Evolutionary conservation across 1,140 invertebrate species (phyloP).

Genomic region (Macrotrachela quadricornifera): DNA sequence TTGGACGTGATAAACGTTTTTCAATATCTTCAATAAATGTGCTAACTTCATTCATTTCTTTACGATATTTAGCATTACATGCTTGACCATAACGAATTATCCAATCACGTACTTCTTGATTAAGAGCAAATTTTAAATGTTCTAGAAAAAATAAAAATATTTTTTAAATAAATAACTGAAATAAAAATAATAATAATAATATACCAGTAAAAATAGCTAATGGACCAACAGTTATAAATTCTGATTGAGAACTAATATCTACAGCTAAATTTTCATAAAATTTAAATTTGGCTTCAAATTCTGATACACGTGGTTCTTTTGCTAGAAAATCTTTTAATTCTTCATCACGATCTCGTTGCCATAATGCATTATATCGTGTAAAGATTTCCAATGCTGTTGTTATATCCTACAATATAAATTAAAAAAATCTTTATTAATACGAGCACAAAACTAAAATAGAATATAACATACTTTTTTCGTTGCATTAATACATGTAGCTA

Average conservation of each 20-base stretch:
- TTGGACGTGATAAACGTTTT: slow-evolving; percentile 57
- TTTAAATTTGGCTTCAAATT: slow-evolving; percentile 56
- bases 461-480: slow-evolving; percentile 20
- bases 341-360: slow-evolving; percentile 54
- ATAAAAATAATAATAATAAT: too few species aligned
- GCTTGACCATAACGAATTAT: slow-evolving; percentile 60
- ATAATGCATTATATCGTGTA: slow-evolving; percentile 61
- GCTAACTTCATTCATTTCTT: slow-evolving; percentile 82
- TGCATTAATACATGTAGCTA: slow-evolving; percentile 53
- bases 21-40: slow-evolving; percentile 74
- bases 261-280: slow-evolving; percentile 57
- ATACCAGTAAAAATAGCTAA: slow-evolving; percentile 21
- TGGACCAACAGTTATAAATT: slow-evolving; percentile 29
- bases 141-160: slow-evolving; percentile 19
- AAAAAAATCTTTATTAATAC: too few species aligned
- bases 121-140: slow-evolving; percentile 59
- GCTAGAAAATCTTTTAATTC: slow-evolving; percentile 52
- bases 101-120: slow-evolving; percentile 63
- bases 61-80: slow-evolving; percentile 68
- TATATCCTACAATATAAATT: slow-evolving; percentile 32
- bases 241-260: slow-evolving; percentile 42
- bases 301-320: slow-evolving; percentile 44
- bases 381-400: slow-evolving; percentile 52
- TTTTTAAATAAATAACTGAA: too few species aligned
- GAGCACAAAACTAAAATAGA: too few species aligned